Conservation (phyloP, 2,888 invertebrate genomes). For the Lochmaea crataegi region DNA sequence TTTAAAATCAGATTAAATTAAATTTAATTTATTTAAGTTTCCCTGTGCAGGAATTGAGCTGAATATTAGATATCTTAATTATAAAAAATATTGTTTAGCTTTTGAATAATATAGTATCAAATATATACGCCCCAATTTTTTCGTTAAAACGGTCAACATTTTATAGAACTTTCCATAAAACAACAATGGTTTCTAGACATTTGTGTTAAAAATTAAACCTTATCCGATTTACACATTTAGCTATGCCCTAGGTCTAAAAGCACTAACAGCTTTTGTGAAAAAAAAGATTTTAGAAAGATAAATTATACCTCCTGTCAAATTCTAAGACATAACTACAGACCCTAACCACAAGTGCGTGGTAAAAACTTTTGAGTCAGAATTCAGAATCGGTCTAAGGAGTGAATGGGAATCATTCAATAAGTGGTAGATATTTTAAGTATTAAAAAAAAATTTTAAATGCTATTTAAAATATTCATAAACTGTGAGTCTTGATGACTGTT, state of each 20-base stretch:
- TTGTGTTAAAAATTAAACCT: not conserved
- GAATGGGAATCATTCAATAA: not conserved
- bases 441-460: too few species aligned
- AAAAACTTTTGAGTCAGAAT: slow-evolving; percentile 34
- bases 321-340: slow-evolving; percentile 49
- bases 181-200: not conserved
- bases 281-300: slow-evolving; percentile 59
- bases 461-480: too few species aligned
- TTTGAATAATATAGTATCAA: not conserved
- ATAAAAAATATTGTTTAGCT: not conserved
- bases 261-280: slow-evolving; percentile 37
- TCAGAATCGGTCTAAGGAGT: slow-evolving; percentile 24
- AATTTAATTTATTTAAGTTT: too few species aligned
- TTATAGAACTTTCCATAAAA: not conserved
- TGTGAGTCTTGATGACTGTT: too few species aligned
- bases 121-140: not conserved
- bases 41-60: too few species aligned
- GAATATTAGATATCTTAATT: not conserved
- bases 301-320: slow-evolving; percentile 61
- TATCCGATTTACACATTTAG: slow-evolving; percentile 20
- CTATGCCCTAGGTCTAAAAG: slow-evolving; percentile 46
- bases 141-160: not conserved
- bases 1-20: too few species aligned
- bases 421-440: too few species aligned
- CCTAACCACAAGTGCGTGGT: slow-evolving; percentile 59